Percentiles rank a stretch among this genome's conserved stretches.
Conservation (phyloP, 2,888 invertebrate species). For the Drosophila anomelani region DNA sequence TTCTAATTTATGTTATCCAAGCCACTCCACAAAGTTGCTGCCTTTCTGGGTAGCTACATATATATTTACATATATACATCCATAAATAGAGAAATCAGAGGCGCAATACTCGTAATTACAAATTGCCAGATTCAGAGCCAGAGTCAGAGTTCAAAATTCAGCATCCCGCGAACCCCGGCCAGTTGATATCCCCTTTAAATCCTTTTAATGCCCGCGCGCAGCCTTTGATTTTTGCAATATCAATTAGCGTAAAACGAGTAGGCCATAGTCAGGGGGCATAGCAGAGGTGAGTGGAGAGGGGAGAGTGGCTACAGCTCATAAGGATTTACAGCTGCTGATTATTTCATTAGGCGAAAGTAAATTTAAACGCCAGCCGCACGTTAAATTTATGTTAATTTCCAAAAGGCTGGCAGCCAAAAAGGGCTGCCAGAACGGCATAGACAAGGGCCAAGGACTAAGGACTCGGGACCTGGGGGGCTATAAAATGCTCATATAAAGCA, state of each 20-base stretch:
- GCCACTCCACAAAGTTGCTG: slow-evolving; percentile 10
- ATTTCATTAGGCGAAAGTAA: slow-evolving; percentile 68
- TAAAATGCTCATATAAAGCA: not conserved
- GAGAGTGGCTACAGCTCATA: slow-evolving; percentile 22
- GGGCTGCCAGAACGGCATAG: slow-evolving; percentile 21
- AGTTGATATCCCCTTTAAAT: slow-evolving; percentile 39
- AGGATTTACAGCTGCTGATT: slow-evolving; percentile 69
- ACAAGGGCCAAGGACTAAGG: slow-evolving; percentile 3
- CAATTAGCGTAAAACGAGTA: slow-evolving; percentile 66
- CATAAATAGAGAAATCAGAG: slow-evolving; percentile 21
- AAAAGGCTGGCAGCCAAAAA: slow-evolving; percentile 40
- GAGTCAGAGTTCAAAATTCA: slow-evolving; percentile 7
- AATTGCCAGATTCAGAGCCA: slow-evolving; percentile 50
- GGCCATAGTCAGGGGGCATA: slow-evolving; percentile 30
- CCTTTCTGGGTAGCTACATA: not conserved
- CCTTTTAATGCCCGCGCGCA: slow-evolving; percentile 56
- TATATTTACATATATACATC: not conserved
- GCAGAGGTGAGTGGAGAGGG: slow-evolving; percentile 3
- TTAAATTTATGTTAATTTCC: slow-evolving; percentile 73
- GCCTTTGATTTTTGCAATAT: slow-evolving; percentile 76
- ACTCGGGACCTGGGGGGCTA: not conserved
- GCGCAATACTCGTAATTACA: slow-evolving; percentile 54
- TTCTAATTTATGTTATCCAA: slow-evolving; percentile 61
- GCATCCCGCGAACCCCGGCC: not conserved
- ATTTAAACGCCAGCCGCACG: slow-evolving; percentile 65